Base-by-base conservation (phyloP, 2,888 invertebrate genomes). In the Eristalinus aeneus region DNA sequence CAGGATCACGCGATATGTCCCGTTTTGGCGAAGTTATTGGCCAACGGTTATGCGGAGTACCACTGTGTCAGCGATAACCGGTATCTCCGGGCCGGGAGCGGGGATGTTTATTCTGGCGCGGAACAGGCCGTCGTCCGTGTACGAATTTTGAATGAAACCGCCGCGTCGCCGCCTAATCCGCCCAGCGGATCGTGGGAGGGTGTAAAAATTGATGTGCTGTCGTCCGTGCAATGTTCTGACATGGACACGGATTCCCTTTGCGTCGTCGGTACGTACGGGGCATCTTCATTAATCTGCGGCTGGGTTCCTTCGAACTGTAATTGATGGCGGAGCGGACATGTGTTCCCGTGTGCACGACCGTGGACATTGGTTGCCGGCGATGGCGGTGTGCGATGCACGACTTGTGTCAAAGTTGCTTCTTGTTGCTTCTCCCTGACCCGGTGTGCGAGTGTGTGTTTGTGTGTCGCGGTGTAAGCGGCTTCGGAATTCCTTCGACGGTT, bases 171-270 rank as follows among this genome's bases (percentile, higher is more conserved):
- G n/a, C n/a, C n/a, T n/a, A n/a, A n/a, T n/a, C n/a, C 27, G 27
- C 27, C 27, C 27, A 5, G 27, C 5, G 27, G 65, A 71, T 79
- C 84, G 84, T 84, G 84, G 84, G 84, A 84, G 84, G 84, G 84
- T 84, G 84, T 79, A 84, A 79, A 68, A 75, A 79, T 72, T 84
- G 84, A 84, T 74, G 84, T 84, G 71, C 84, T 84, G 79, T 75
- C 84, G 79, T 84, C 74, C 74, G 71, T 69, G 74, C 60, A 39
- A 69, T 84, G 60, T 84, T 73, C 65, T 69, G 54, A 82, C 63
- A 82, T 76, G 72, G 67, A 82, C 76, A 82, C 56, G 60, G 61
- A 23, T 78, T 69, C 73, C 64, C 58, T 46, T 46, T 46, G 58
- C 54, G 79, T 27, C 27, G 27, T 64, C 56, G 16, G 27, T 6